phyloP scores from a whole-genome alignment of 37 sponge, comb jelly and placozoan genomes.

The Spongia lamella region DNA sequence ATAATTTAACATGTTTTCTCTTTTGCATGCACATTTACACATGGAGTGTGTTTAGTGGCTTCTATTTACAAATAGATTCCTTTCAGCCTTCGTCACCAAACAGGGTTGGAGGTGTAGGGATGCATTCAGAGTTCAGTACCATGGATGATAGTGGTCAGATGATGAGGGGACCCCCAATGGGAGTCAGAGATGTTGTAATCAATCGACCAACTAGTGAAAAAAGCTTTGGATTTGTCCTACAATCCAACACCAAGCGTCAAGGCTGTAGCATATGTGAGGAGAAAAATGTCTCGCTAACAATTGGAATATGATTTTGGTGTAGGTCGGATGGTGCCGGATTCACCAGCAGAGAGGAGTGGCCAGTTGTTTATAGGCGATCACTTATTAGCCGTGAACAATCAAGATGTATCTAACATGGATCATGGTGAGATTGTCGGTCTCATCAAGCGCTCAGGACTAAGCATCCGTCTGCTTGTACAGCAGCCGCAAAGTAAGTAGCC shows the following conservation, averaged over 20 bases:
- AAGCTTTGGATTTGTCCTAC: constrained; percentile 93
- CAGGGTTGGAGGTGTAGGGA: background rate
- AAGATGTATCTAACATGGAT: constrained; percentile 82
- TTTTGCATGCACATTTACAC: too few relatives aligned
- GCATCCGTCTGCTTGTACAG: constrained; percentile 63
- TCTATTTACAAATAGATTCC: too few relatives aligned
- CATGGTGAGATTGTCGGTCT: constrained; percentile 80
- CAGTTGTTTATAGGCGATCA: constrained; percentile 78
- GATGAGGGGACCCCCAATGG: constrained; percentile 14
- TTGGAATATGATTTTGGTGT: background rate
- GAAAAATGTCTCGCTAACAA: background rate
- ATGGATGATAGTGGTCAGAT: too few relatives aligned
- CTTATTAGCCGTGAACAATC: constrained; percentile 84
- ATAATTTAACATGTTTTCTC: too few relatives aligned
- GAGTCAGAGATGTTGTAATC: constrained; percentile 54
- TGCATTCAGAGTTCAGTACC: background rate
- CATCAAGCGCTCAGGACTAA: constrained; percentile 83
- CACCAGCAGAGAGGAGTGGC: constrained; percentile 81
- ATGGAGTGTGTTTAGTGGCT: background rate
- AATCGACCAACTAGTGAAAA: constrained; percentile 56
- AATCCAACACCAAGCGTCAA: constrained; percentile 71
- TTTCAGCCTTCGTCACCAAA: background rate
- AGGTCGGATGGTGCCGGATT: constrained; percentile 88
- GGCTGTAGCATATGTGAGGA: constrained; percentile 70
- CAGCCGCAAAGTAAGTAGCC: constrained; percentile 40